phyloP scores from a whole-genome alignment of 2,888 invertebrate species.

The Panopea generosa region DNA sequence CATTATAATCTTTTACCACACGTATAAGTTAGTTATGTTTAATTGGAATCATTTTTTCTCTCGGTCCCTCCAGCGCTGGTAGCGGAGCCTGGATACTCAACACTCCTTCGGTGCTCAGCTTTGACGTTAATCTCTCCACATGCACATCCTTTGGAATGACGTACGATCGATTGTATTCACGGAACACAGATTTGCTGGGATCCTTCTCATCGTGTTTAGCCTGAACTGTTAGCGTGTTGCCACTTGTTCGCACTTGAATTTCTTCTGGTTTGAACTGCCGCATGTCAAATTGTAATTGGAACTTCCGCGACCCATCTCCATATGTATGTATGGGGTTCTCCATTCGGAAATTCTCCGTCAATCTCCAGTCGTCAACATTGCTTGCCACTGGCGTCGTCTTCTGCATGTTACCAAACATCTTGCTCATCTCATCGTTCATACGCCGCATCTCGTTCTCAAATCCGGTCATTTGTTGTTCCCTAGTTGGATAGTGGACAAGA shows the following conservation, averaged over 20 bases:
- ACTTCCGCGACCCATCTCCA: constrained; percentile 91
- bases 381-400: constrained; percentile 14
- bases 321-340: constrained; percentile 76
- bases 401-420: constrained; percentile 62
- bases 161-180: constrained; percentile 99
- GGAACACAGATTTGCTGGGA: constrained; percentile 97
- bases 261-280: constrained; percentile 98
- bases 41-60: constrained; percentile 93
- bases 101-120: constrained; percentile 97
- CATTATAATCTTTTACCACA: too few relatives aligned
- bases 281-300: constrained; percentile 98
- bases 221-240: constrained; percentile 96
- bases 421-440: constrained; percentile 61
- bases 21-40: constrained; percentile 73
- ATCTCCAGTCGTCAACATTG: constrained; percentile 64
- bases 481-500: constrained; percentile 46
- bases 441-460: constrained; percentile 58
- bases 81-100: constrained; percentile 98
- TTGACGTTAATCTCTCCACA: constrained; percentile 97
- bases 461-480: constrained; percentile 37
- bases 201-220: constrained; percentile 99
- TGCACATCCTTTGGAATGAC: constrained; percentile 98
- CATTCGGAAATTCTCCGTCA: constrained; percentile 71
- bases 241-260: constrained; percentile 99
- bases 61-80: constrained; percentile 91